Conservation (phyloP, 2,797 vertebrate species). For the Triplophysa bombifrons region DNA sequence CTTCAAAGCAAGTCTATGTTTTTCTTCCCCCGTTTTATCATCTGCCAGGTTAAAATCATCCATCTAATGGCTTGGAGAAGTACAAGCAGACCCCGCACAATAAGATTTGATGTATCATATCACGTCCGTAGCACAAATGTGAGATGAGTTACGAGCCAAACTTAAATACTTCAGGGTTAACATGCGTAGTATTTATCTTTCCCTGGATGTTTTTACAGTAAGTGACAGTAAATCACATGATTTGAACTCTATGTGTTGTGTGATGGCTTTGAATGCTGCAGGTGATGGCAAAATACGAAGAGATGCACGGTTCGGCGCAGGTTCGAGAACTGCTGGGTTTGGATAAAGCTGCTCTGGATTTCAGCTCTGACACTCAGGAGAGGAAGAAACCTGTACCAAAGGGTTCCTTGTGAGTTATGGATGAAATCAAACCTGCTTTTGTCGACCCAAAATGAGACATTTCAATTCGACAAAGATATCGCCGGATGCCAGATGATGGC, state of each 20-base stretch:
- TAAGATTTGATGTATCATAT: conserved; percentile 12
- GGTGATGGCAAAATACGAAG: conserved; percentile 95
- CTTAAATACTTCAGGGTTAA: background rate
- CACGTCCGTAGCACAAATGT: background rate
- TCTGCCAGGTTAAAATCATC: background rate
- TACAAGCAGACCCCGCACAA: background rate
- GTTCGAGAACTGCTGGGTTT: conserved; percentile 91
- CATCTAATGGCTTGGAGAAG: background rate
- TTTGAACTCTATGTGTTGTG: conserved; percentile 17
- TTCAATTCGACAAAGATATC: background rate
- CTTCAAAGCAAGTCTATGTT: background rate
- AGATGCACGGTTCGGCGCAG: conserved; percentile 87
- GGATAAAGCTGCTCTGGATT: conserved; percentile 89
- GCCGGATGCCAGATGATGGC: conserved; percentile 39
- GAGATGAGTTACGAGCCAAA: background rate
- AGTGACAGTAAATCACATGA: background rate
- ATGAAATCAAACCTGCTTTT: background rate
- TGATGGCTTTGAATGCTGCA: conserved; percentile 62
- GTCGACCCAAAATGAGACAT: background rate
- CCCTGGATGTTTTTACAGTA: background rate
- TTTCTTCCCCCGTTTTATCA: conserved; percentile 4
- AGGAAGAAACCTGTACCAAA: conserved; percentile 82
- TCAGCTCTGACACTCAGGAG: conserved; percentile 81
- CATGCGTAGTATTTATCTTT: background rate
- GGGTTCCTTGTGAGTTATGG: conserved; percentile 80